Conservation (phyloP, 2,888 invertebrate genomes). For the Adelphocoris suturalis region DNA sequence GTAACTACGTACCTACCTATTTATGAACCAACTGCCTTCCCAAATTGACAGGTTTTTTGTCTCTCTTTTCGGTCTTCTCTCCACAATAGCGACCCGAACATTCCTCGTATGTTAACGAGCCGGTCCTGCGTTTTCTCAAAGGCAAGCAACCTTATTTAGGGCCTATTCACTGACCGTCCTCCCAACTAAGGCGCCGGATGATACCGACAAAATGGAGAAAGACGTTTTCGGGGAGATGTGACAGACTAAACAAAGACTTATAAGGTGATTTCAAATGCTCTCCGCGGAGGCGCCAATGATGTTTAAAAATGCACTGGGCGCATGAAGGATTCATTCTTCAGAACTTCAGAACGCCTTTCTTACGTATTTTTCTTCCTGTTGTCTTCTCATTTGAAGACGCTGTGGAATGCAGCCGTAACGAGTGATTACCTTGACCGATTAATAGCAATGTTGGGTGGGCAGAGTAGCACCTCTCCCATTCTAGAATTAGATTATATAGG, state of each 20-base stretch:
- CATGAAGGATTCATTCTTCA: constrained; percentile 19
- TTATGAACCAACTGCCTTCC: not conserved
- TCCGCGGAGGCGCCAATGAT: constrained; percentile 49
- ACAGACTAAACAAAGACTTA: constrained; percentile 15
- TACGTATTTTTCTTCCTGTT: not conserved
- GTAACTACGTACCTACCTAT: not conserved
- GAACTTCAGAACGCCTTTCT: not conserved
- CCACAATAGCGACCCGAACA: constrained; percentile 26
- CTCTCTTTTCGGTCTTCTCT: not conserved
- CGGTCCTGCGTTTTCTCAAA: not conserved
- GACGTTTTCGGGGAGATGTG: constrained; percentile 47
- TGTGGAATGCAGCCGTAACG: not conserved
- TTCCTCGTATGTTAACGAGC: constrained; percentile 34
- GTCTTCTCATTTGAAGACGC: not conserved
- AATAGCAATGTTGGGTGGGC: no score
- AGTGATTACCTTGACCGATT: no score
- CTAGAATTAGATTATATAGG: no score
- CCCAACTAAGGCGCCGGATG: constrained; percentile 52
- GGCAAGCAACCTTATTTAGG: constrained; percentile 48
- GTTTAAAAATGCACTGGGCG: constrained; percentile 49
- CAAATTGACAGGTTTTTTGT: constrained; percentile 18
- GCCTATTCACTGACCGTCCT: constrained; percentile 28
- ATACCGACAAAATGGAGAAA: constrained; percentile 48
- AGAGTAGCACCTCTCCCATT: no score
- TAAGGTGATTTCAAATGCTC: constrained; percentile 30